phyloP scores from a whole-genome alignment of 1,140 invertebrate genomes.

The Cyclargus thomasi region DNA sequence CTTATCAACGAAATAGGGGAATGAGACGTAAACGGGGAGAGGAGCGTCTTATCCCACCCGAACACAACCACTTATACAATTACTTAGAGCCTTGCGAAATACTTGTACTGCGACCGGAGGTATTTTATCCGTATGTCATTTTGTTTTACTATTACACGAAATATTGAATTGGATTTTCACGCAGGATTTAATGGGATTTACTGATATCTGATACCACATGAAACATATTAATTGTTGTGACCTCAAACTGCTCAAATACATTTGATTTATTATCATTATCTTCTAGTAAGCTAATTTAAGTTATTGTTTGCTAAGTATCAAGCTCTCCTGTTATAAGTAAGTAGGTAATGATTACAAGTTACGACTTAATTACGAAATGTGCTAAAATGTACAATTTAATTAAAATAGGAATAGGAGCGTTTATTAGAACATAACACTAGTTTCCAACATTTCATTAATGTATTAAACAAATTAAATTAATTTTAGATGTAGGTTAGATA shows the following conservation, averaged over 20 bases:
- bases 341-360: no score
- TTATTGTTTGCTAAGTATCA: no score
- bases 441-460: neutral
- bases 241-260: no score
- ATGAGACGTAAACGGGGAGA: slow-evolving; percentile 20
- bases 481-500: slow-evolving; percentile 11
- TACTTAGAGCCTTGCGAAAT: slow-evolving; percentile 44
- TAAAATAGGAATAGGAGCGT: neutral
- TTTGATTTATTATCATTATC: no score
- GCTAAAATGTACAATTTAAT: neutral
- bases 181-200: no score
- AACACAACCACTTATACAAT: slow-evolving; percentile 64
- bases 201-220: no score
- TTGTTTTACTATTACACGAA: neutral
- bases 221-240: no score
- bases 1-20: slow-evolving; percentile 41
- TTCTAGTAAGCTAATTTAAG: no score
- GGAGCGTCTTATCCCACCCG: slow-evolving; percentile 41
- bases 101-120: neutral
- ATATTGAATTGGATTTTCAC: neutral
- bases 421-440: neutral
- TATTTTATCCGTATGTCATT: neutral
- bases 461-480: slow-evolving; percentile 1
- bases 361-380: neutral
- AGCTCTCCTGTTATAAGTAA: no score